Conservation (phyloP, 2,888 invertebrate genomes). For the Entomobrya proxima region DNA sequence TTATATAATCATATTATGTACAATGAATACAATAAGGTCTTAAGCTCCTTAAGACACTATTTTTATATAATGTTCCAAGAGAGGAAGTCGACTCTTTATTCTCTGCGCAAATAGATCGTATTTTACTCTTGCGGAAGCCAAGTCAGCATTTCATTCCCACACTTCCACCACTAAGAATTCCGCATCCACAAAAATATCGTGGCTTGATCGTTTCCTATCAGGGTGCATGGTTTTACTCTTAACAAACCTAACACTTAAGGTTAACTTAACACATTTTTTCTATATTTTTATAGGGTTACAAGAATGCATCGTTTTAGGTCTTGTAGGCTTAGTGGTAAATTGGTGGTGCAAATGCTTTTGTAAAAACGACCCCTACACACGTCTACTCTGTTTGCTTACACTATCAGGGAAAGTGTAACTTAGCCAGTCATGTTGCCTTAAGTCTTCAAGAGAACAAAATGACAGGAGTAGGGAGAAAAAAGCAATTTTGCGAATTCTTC, state of each 20-base stretch:
- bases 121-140: slow-evolving; percentile 33
- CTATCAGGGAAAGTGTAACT: background rate
- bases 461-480: background rate
- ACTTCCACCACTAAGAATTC: slow-evolving; percentile 51
- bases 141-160: slow-evolving; percentile 50
- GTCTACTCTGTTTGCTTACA: too few species aligned
- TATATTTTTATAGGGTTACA: too few species aligned
- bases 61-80: too few species aligned
- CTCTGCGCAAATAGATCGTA: slow-evolving; percentile 37
- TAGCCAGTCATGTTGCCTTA: background rate
- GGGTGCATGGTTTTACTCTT: background rate
- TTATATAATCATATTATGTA: too few species aligned
- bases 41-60: too few species aligned
- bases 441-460: background rate
- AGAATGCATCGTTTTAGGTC: too few species aligned
- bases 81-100: slow-evolving; percentile 18
- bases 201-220: background rate
- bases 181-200: slow-evolving; percentile 5
- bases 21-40: too few species aligned
- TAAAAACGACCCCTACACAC: too few species aligned
- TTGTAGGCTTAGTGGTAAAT: too few species aligned
- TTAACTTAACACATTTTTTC: too few species aligned
- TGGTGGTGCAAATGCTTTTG: too few species aligned
- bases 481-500: background rate
- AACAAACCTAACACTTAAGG: background rate